Percentiles rank a stretch among this genome's conserved stretches.
phyloP scores from a whole-genome alignment of 2,888 invertebrate genomes.

The Gerris lacustris region DNA sequence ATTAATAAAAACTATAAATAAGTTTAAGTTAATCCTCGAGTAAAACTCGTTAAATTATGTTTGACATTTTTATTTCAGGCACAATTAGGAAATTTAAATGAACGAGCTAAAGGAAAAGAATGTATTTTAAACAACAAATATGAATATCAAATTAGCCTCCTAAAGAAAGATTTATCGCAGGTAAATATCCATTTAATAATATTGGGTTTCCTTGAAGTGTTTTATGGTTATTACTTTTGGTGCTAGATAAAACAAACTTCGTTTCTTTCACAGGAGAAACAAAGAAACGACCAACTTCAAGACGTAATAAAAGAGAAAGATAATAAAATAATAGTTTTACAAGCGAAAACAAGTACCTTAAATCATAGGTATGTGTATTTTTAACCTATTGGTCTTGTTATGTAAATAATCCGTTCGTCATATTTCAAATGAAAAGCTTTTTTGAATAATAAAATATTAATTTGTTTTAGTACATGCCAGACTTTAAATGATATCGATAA shows the following conservation, averaged over 20 bases:
- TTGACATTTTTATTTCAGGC: neutral
- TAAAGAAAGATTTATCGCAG: slow-evolving; percentile 9
- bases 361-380: no score
- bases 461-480: no score
- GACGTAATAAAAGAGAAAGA: neutral
- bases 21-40: no score
- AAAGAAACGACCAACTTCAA: neutral
- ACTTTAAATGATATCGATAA: no score
- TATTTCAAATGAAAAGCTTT: no score
- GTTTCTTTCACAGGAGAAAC: neutral
- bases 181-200: neutral
- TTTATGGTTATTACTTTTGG: no score
- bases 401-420: no score
- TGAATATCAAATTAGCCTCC: slow-evolving; percentile 1
- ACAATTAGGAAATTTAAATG: neutral
- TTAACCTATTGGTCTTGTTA: no score
- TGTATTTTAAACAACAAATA: slow-evolving; percentile 9
- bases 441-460: no score
- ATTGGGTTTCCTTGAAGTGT: neutral
- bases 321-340: neutral
- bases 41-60: no score
- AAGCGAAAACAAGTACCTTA: neutral
- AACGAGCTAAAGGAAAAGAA: slow-evolving; percentile 9
- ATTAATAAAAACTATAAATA: no score
- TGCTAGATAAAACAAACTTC: neutral